Evolutionary conservation across 2,888 invertebrate species (phyloP).

Genomic region (Caenorhabditis doughertyi): DNA sequence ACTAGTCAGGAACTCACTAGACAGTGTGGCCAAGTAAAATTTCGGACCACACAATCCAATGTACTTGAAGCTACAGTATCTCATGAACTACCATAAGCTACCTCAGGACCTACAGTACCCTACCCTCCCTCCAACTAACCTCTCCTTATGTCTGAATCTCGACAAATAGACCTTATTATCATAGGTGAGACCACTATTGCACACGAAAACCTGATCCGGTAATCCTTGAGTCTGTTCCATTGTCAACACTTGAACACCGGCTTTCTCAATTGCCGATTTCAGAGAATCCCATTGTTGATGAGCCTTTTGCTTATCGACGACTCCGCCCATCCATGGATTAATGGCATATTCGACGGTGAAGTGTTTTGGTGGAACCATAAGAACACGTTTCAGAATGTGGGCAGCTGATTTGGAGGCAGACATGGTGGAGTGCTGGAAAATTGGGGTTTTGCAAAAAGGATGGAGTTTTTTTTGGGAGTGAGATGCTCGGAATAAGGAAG

Average conservation of each 20-base stretch:
- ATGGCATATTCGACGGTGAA: slow-evolving; percentile 81
- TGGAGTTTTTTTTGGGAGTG: not conserved
- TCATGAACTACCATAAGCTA: no score
- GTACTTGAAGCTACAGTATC: no score
- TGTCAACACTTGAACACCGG: slow-evolving; percentile 80
- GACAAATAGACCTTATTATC: slow-evolving; percentile 81
- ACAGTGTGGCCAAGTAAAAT: no score
- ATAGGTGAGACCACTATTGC: slow-evolving; percentile 81
- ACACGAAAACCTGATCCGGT: slow-evolving; percentile 83
- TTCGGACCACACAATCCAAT: no score
- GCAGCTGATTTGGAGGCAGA: slow-evolving; percentile 69
- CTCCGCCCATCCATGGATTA: slow-evolving; percentile 83
- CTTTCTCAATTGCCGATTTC: slow-evolving; percentile 79
- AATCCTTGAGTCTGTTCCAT: slow-evolving; percentile 79
- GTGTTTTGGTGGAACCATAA: slow-evolving; percentile 82
- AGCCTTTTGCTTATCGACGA: slow-evolving; percentile 78
- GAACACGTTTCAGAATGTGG: slow-evolving; percentile 77
- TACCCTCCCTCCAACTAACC: no score
- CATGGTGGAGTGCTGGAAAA: slow-evolving; percentile 59
- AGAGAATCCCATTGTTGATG: slow-evolving; percentile 79
- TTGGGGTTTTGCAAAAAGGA: not conserved
- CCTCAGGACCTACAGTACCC: no score
- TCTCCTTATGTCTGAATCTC: slow-evolving; percentile 80
- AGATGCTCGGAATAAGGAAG: not conserved
- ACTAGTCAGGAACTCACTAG: no score